Percentiles rank a stretch among this genome's conserved stretches.
These are phyloP conservation scores for Anarsia innoxiella DNA, from an alignment of 2,888 invertebrate genomes.

Conservation along the genomic window DNA sequence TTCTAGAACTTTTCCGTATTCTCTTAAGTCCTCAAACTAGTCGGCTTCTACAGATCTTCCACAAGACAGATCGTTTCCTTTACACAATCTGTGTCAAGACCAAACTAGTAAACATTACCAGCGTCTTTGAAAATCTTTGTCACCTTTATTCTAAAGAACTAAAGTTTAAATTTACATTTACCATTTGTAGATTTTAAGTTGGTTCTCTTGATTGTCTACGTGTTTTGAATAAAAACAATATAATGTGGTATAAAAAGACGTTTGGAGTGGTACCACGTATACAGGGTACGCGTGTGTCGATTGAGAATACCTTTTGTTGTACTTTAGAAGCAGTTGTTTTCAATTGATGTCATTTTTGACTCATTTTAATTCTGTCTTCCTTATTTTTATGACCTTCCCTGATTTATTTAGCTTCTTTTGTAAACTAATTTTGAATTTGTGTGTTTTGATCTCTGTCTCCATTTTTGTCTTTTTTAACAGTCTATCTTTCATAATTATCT, in stretches of 20 bases:
- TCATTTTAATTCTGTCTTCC: no score
- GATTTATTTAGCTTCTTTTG: no score
- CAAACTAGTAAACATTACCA: conserved; percentile 21
- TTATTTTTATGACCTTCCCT: no score
- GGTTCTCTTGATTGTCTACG: conserved; percentile 24
- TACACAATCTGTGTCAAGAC: conserved; percentile 58
- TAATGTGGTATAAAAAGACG: conserved; percentile 27
- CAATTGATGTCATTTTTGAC: conserved; percentile 4
- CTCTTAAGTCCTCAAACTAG: no score
- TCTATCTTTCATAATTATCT: no score
- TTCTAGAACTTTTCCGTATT: no score
- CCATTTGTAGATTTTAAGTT: background rate
- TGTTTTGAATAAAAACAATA: conserved; percentile 38
- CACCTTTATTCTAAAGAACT: conserved; percentile 14
- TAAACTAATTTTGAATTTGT: no score
- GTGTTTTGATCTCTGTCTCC: no score
- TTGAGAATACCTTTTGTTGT: conserved; percentile 25
- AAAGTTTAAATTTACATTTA: conserved; percentile 21
- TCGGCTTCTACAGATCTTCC: conserved; percentile 35
- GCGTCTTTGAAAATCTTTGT: conserved; percentile 6
- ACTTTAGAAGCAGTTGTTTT: conserved; percentile 4
- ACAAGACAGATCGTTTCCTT: conserved; percentile 44
- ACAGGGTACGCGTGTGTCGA: conserved; percentile 48
- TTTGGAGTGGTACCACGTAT: conserved; percentile 49
- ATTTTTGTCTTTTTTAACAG: no score